phyloP scores from a whole-genome alignment of 2,888 invertebrate genomes.

The Corythucha ciliata region DNA sequence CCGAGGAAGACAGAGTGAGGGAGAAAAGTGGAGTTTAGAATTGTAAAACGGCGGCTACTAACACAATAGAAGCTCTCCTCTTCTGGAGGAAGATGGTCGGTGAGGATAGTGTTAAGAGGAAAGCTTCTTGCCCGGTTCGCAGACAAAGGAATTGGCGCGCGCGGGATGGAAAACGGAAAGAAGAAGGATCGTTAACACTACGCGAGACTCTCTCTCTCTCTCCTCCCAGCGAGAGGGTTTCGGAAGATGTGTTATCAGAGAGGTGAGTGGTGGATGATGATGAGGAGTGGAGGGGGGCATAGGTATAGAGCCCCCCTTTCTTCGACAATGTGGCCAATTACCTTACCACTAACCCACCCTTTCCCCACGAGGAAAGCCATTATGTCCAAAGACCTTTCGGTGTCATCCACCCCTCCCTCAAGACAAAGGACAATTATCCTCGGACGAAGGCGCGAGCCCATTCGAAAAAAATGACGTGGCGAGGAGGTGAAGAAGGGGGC shows the following conservation, averaged over 20 bases:
- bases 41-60: slow-evolving; percentile 7
- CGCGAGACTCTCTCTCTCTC: no score
- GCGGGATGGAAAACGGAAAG: no score
- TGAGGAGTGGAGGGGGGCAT: not conserved
- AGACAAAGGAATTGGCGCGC: slow-evolving; percentile 16
- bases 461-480: no score
- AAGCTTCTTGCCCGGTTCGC: slow-evolving; percentile 1
- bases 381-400: no score
- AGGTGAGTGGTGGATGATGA: not conserved
- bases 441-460: no score
- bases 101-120: no score
- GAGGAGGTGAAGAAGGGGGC: no score
- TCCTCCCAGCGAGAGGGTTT: not conserved
- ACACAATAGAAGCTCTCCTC: not conserved
- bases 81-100: slow-evolving; percentile 7
- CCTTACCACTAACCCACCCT: no score
- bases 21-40: slow-evolving; percentile 15
- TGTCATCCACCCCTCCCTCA: no score
- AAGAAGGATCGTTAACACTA: slow-evolving; percentile 15
- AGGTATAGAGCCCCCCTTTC: not conserved
- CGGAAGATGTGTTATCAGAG: not conserved
- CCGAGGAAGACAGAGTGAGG: not conserved
- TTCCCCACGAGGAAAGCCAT: no score
- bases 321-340: no score
- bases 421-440: no score